Conservation (phyloP, 2,113 vertebrate genomes). For the Myotis davidii region DNA sequence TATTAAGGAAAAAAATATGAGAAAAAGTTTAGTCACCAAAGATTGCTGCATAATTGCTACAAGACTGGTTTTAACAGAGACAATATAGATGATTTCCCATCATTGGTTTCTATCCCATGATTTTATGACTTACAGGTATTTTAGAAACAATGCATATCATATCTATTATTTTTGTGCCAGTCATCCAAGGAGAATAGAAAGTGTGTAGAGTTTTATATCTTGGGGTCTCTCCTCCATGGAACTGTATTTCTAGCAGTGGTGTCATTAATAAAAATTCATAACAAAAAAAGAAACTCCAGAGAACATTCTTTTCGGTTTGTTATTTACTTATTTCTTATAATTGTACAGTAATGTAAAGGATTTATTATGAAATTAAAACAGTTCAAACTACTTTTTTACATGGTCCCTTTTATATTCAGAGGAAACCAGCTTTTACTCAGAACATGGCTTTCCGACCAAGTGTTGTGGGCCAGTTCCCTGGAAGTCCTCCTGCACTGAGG, state of each 20-base stretch:
- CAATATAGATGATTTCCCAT: background rate
- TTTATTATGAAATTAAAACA: background rate
- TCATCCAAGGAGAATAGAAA: background rate
- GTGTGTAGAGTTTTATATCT: rapidly evolving
- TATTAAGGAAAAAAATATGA: background rate
- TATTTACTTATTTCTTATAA: background rate
- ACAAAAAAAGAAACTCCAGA: background rate
- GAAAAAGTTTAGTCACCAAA: background rate
- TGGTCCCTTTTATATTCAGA: background rate
- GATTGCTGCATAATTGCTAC: background rate
- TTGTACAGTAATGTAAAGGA: background rate
- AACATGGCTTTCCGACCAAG: background rate
- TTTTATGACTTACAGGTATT: background rate
- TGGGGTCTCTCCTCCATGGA: background rate
- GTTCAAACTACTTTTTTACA: background rate
- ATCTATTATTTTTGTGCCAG: background rate
- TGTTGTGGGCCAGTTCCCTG: background rate
- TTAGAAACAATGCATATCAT: background rate
- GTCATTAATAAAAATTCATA: background rate
- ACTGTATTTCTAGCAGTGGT: background rate
- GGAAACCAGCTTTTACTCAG: background rate
- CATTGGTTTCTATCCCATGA: background rate
- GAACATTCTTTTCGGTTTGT: background rate
- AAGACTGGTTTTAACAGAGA: background rate
- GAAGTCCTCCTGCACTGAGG: background rate